Conservation (phyloP, 2,797 vertebrate species). For the Leptodactylus fallax region DNA sequence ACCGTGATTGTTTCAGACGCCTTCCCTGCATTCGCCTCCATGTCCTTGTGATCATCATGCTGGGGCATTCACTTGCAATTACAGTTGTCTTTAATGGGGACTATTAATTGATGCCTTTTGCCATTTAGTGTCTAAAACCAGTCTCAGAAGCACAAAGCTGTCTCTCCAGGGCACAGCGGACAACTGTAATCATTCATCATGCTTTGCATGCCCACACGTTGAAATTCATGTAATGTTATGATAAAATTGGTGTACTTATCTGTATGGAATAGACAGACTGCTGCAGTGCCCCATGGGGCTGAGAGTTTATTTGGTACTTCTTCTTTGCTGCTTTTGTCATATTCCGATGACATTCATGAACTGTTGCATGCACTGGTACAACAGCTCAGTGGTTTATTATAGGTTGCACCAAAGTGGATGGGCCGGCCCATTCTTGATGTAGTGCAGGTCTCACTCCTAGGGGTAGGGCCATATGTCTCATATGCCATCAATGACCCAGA, state of each 20-base stretch:
- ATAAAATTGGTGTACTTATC: conserved; percentile 34
- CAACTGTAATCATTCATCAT: conserved; percentile 39
- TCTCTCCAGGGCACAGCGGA: conserved; percentile 11
- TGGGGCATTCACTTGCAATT: conserved; percentile 22
- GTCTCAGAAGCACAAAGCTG: conserved; percentile 29
- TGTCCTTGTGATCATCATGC: conserved; percentile 24
- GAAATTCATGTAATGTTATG: conserved; percentile 24
- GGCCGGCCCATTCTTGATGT: not conserved
- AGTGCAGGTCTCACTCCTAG: too few relatives aligned
- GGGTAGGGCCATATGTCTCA: too few relatives aligned
- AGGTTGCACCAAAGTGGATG: not conserved
- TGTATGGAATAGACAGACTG: conserved; percentile 9
- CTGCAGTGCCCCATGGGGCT: not conserved
- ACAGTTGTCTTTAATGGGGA: not conserved
- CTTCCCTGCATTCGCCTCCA: conserved; percentile 7
- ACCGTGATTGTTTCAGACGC: conserved; percentile 14
- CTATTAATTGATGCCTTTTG: conserved; percentile 50
- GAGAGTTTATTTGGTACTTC: not conserved
- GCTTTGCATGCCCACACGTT: conserved; percentile 3
- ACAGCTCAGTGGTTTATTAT: not conserved
- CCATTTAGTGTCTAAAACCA: conserved; percentile 34
- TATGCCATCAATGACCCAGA: too few relatives aligned
- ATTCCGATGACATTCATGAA: conserved; percentile 6
- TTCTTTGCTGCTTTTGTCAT: not conserved
- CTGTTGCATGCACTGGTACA: not conserved